These are phyloP conservation scores for Phyllotis vaccarum DNA, from an alignment of 2,797 vertebrate species.

Conservation along the genomic window DNA sequence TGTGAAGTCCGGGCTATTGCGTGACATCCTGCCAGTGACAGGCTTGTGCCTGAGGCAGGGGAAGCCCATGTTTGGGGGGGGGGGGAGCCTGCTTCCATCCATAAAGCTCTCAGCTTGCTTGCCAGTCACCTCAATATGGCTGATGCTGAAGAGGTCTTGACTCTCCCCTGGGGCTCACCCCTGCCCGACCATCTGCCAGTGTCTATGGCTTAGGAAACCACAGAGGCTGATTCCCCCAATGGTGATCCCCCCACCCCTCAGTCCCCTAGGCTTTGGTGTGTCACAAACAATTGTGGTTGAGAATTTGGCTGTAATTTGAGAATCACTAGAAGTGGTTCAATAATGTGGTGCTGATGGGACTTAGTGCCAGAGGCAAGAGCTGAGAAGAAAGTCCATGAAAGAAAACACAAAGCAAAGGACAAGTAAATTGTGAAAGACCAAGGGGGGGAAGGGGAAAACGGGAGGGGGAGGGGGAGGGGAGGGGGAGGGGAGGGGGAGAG, in stretches of 20 bases:
- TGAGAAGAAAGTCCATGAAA: not conserved
- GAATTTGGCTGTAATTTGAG: conserved; percentile 17
- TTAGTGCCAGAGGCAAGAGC: not conserved
- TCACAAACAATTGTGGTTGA: not conserved
- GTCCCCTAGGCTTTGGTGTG: not conserved
- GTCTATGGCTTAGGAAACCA: conserved; percentile 25
- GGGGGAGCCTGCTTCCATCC: not conserved
- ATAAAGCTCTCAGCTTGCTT: not conserved
- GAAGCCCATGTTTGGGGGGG: not conserved
- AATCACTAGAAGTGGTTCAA: not conserved
- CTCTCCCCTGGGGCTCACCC: not conserved
- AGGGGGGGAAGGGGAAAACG: too few relatives aligned
- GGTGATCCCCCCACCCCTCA: accelerated
- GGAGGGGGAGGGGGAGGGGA: too few relatives aligned
- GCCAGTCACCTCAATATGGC: not conserved
- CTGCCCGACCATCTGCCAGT: not conserved
- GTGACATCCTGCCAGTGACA: too few relatives aligned
- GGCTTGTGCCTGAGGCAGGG: not conserved
- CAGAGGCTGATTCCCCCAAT: not conserved
- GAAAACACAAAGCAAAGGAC: not conserved
- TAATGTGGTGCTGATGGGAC: not conserved
- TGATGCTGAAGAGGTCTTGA: not conserved
- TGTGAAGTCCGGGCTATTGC: not conserved
- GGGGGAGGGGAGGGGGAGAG: too few relatives aligned
- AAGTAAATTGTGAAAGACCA: too few relatives aligned